Base-by-base conservation (phyloP, 2,113 vertebrate genomes). In the Syngnathus typhle region DNA sequence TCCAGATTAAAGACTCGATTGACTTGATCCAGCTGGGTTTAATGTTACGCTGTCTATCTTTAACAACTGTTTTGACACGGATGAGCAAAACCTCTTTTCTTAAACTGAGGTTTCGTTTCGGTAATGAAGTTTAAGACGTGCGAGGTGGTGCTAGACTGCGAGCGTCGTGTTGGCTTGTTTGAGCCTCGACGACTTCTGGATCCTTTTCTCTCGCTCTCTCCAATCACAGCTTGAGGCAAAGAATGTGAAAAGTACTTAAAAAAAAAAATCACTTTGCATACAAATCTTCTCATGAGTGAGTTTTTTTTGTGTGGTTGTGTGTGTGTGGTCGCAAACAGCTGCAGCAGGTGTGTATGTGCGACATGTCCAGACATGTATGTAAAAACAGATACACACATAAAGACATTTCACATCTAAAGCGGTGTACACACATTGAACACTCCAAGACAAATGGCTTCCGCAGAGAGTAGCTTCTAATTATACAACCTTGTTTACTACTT, bases 291-390 rank as follows among this genome's bases (percentile, higher is more conserved):
- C 56, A 7, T 38, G 56, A 59, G 56, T 8, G 32, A 59, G 27
- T 32, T 32, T 32, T 32, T 32, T 32, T 7, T 37, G 32, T 37
- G 2, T 18, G 32, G 27, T 32, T 37, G 13, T 37, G 12, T 58
- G 23, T 6, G 11, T 15, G 13, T 16, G 16, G 9, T 12, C 70
- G 39, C 70, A 41, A 68, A 55, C 32, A 10, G 41, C 15, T 1
- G 70, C 81, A 1, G 72, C 84, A 86, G 82, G 83, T 82, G 86
- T 78, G 69, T 43, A 10, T 44, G 52, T 47, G 13, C 54, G 68
- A 80, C 72, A 55, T 63, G 83, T 81, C 73, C 1, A 51, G 59
- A 72, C 81, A 52, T 67, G 80, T 68, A 52, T 10, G 19, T 51
- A 51, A 51, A 51, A 18, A 7, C 19, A n/a, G 8, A 8, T 2